phyloP scores from a whole-genome alignment of 2,797 vertebrate species.

The Protosalanx chinensis region DNA sequence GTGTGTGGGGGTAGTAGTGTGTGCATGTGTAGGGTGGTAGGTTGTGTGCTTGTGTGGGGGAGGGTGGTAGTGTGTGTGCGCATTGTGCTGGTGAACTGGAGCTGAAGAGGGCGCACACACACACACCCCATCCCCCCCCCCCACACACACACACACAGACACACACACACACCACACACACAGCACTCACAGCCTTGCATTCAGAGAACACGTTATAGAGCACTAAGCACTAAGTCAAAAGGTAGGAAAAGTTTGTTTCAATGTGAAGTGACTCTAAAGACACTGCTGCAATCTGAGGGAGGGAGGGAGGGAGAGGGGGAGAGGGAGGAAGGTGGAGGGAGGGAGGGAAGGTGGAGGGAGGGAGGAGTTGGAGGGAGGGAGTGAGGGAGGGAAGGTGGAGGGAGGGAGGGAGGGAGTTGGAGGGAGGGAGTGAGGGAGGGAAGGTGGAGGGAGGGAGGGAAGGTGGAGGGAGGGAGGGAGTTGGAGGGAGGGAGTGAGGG shows the following conservation, averaged over 20 bases:
- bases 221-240: slow-evolving; percentile 22
- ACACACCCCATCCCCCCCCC: not conserved
- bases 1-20: no score
- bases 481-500: slow-evolving; percentile 1
- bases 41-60: no score
- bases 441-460: not conserved
- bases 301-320: no score
- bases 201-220: no score
- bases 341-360: no score
- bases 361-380: not conserved
- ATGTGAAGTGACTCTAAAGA: not conserved
- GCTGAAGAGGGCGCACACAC: slow-evolving; percentile 67
- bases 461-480: slow-evolving; percentile 16
- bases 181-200: no score
- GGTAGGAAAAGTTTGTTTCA: no score
- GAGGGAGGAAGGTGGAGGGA: no score
- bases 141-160: no score
- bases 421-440: not conserved
- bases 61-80: no score
- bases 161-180: no score
- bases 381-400: slow-evolving; percentile 13
- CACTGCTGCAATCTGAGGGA: not conserved
- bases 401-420: slow-evolving; percentile 3
- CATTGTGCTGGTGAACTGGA: slow-evolving; percentile 67
- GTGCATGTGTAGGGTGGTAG: no score